These are phyloP conservation scores for Chitala chitala DNA, from an alignment of 2,113 vertebrate species.

Conservation along the genomic window DNA sequence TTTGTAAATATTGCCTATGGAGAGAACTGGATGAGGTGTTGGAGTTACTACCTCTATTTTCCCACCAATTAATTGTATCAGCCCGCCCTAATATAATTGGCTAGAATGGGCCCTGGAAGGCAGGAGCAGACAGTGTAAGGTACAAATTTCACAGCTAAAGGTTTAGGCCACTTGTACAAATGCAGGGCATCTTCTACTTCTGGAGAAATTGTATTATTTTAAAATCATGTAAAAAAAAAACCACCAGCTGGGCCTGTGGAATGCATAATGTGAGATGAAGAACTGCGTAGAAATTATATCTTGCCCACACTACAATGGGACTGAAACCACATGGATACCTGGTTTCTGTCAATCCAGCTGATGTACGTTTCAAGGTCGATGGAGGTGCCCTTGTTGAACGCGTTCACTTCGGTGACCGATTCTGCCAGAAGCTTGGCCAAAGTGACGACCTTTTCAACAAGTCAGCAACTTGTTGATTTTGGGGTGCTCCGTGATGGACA, in stretches of 20 bases:
- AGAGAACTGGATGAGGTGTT: too few species aligned
- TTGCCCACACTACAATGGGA: not conserved
- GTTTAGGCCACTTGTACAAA: too few species aligned
- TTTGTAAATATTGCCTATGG: too few species aligned
- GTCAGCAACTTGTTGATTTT: constrained; percentile 99
- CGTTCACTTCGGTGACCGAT: constrained; percentile 85
- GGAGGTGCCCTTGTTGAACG: constrained; percentile 82
- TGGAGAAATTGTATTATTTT: too few species aligned
- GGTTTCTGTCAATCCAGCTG: constrained; percentile 93
- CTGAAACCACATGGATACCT: constrained; percentile 75
- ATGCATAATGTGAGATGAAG: not conserved
- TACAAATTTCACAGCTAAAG: too few species aligned
- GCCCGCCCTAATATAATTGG: too few species aligned
- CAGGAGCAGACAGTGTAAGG: too few species aligned
- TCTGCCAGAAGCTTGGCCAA: constrained; percentile 91
- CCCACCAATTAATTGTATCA: too few species aligned
- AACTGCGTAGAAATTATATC: not conserved
- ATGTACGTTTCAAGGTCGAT: constrained; percentile 88
- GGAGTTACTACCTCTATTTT: too few species aligned
- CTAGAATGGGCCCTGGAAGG: too few species aligned
- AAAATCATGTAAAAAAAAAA: too few species aligned
- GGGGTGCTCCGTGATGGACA: constrained; percentile 89
- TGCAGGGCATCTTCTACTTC: too few species aligned
- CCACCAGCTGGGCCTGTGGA: constrained; percentile 89
- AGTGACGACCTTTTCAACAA: constrained; percentile 89